Evolutionary conservation across 2,797 vertebrate species (phyloP).

Genomic region (Tadarida brasiliensis): DNA sequence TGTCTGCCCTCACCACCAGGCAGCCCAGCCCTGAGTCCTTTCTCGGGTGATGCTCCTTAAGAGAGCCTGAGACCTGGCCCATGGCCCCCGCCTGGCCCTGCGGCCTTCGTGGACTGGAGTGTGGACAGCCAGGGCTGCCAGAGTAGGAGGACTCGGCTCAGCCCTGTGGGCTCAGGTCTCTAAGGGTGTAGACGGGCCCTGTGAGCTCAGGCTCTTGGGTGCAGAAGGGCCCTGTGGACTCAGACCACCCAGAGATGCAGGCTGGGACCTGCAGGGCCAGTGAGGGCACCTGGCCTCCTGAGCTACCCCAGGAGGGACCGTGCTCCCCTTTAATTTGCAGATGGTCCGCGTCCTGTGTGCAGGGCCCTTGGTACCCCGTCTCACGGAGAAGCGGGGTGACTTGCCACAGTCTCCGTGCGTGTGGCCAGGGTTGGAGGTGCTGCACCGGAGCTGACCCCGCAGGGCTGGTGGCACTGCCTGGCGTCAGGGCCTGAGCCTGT

Average conservation of each 20-base stretch:
- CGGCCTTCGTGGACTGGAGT: rapidly evolving
- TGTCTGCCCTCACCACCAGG: too few relatives aligned
- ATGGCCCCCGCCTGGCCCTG: rapidly evolving
- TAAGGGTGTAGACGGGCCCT: not conserved
- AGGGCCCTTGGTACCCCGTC: not conserved
- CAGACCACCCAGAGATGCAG: not conserved
- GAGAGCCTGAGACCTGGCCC: not conserved
- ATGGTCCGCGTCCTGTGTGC: rapidly evolving
- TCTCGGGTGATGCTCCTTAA: rapidly evolving
- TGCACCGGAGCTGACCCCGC: rapidly evolving
- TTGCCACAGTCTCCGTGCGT: rapidly evolving
- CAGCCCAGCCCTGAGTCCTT: not conserved
- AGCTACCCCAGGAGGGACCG: not conserved
- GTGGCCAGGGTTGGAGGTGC: not conserved
- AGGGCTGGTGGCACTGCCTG: not conserved
- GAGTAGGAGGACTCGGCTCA: not conserved
- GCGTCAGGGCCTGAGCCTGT: not conserved
- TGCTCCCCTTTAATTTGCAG: not conserved
- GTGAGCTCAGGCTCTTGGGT: not conserved
- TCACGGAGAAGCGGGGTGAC: not conserved
- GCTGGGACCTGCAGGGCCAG: not conserved
- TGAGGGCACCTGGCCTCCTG: not conserved
- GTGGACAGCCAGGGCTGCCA: not conserved
- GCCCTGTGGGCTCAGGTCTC: not conserved
- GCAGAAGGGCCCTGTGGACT: not conserved